Evolutionary conservation across 2,888 invertebrate species (phyloP).

Genomic region (Ctenicera cuprea): DNA sequence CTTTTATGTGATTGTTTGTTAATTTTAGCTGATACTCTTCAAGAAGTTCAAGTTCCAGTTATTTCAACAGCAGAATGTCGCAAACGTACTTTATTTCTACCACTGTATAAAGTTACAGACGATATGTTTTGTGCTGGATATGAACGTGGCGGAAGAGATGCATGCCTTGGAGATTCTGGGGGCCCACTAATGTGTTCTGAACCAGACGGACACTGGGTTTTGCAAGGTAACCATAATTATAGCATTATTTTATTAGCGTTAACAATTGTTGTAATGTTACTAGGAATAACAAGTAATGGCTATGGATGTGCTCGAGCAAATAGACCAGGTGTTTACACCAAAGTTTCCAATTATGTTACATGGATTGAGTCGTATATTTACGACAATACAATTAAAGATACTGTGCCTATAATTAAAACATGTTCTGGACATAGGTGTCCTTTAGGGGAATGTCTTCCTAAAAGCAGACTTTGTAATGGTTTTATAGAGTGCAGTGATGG

Average conservation of each 20-base stretch:
- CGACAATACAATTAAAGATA: constrained; percentile 54
- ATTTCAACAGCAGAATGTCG: constrained; percentile 87
- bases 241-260: constrained; percentile 11
- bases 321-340: constrained; percentile 88
- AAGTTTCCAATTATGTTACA: constrained; percentile 83
- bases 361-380: constrained; percentile 81
- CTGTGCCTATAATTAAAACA: constrained; percentile 59
- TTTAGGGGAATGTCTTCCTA: constrained; percentile 83
- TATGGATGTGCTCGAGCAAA: constrained; percentile 87
- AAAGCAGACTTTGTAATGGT: constrained; percentile 84
- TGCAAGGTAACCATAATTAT: constrained; percentile 60
- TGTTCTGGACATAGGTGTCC: constrained; percentile 85
- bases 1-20: neutral
- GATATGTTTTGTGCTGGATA: constrained; percentile 90
- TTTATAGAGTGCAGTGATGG: constrained; percentile 86
- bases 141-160: constrained; percentile 86
- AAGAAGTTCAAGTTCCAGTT: constrained; percentile 87
- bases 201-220: constrained; percentile 69
- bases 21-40: constrained; percentile 84
- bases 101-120: constrained; percentile 85
- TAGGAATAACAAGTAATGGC: constrained; percentile 87
- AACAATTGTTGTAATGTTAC: constrained; percentile 49
- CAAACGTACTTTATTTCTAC: constrained; percentile 83
- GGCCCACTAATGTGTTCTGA: constrained; percentile 88
- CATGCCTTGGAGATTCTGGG: constrained; percentile 87